Evolutionary conservation across 2,888 invertebrate species (phyloP), one percentile per base, ranked within the genome.

Genomic region (Gnatocerus cornutus): DNA sequence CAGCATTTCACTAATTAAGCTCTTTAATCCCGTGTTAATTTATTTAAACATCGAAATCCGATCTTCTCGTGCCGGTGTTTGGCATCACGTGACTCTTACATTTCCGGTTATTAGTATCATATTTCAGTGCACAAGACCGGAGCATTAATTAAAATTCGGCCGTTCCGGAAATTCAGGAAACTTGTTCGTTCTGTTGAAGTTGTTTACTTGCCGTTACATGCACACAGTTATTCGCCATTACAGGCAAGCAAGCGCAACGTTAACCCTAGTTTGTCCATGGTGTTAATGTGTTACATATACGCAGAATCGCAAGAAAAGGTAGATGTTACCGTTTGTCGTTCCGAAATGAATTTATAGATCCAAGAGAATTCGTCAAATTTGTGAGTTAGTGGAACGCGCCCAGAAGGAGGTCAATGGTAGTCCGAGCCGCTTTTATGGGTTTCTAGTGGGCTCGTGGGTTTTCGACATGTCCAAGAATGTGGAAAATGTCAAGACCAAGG

Each of bases 121-220:
- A 21, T 21, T 21, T 21, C 21, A 21, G 21, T 21, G 21, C 21
- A 21, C 12, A 53, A 21, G 6, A n/a, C 8, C 21, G 10, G 45
- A 43, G 58, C 41, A 12, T 29, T 39, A 56, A 39, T 58, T 43
- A 45, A 43, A 58, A 50, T 61, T 61, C n/a, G 37, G 48, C 37
- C 21, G 21, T 61, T 50, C 29, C 43, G 58, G 43, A 58, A 43
- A 58, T 58, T 58, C 58, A 13, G 43, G 30, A 58, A 58, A 58
- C 45, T 43, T 9, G 48, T 50, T 46, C 46, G 14, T 16, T 43
- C 1, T 46, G 43, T 12, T 7, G 10, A 43, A 43, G 43, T 10
- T 39, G 55, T 52, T 33, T 21, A 27, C 29, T 21, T 27, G 56
- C 58, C 58, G 58, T 58, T 45, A 58, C 30, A 10, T 27, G 12